phyloP scores from a whole-genome alignment of 2,113 vertebrate genomes.

The Amazona vittata region DNA sequence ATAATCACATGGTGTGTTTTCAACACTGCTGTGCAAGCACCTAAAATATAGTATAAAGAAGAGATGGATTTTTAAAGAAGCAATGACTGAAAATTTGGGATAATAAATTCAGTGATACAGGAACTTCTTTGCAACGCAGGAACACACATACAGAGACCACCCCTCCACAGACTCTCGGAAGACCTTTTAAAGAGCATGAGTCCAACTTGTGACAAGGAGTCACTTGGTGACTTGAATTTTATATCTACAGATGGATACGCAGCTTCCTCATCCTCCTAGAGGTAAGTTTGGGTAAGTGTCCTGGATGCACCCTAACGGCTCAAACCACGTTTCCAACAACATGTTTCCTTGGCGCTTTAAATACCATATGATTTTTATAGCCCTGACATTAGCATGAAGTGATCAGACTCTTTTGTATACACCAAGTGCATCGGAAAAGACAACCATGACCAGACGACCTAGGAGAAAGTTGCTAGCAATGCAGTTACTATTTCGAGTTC shows the following conservation, averaged over 20 bases:
- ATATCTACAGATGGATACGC: rapidly evolving
- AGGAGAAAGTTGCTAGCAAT: not conserved
- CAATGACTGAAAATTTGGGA: not conserved
- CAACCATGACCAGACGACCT: rapidly evolving
- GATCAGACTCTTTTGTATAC: not conserved
- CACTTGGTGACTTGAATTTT: not conserved
- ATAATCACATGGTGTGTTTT: not conserved
- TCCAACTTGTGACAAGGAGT: not conserved
- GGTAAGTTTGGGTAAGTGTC: not conserved
- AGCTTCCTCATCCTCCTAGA: not conserved
- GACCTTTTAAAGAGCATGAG: not conserved
- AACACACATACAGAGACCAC: not conserved
- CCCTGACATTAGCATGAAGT: not conserved
- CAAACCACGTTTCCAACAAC: not conserved
- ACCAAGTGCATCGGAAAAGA: not conserved
- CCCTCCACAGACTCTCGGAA: not conserved
- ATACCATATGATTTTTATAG: not conserved
- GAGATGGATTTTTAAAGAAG: not conserved
- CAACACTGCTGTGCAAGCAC: not conserved
- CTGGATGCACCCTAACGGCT: not conserved
- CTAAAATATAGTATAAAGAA: not conserved
- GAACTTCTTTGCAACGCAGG: not conserved
- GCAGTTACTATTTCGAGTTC: not conserved
- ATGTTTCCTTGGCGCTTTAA: not conserved
- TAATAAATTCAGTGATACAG: not conserved